Evolutionary conservation across 2,888 invertebrate species (phyloP).

Genomic region (Bibio marci): DNA sequence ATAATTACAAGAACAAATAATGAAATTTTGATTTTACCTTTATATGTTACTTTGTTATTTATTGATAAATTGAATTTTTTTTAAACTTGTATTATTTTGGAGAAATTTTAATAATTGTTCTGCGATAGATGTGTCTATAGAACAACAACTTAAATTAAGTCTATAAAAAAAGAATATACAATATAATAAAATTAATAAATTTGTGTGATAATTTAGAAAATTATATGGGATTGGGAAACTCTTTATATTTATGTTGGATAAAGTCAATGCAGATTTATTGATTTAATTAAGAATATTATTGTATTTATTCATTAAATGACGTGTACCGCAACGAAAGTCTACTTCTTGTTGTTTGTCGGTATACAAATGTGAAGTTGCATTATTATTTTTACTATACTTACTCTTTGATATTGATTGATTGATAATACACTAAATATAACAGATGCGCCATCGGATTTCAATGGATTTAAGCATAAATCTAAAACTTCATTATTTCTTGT

Average conservation of each 20-base stretch:
- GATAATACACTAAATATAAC: slow-evolving; percentile 20
- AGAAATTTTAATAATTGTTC: slow-evolving; percentile 22
- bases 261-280: too few relatives aligned
- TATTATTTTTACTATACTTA: not conserved
- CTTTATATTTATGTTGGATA: too few relatives aligned
- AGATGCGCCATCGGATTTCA: slow-evolving; percentile 24
- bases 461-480: slow-evolving; percentile 24
- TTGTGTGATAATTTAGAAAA: too few relatives aligned
- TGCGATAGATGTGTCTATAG: slow-evolving; percentile 18
- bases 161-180: not conserved
- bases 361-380: not conserved
- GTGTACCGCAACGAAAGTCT: too few relatives aligned
- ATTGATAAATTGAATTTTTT: slow-evolving; percentile 21
- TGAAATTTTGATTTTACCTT: slow-evolving; percentile 18
- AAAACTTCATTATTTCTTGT: slow-evolving; percentile 17
- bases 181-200: too few relatives aligned
- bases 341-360: not conserved
- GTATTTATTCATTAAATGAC: too few relatives aligned
- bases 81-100: slow-evolving; percentile 18
- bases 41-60: slow-evolving; percentile 21
- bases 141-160: slow-evolving; percentile 22
- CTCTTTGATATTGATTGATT: slow-evolving; percentile 16
- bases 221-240: too few relatives aligned
- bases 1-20: not conserved
- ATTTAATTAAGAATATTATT: too few relatives aligned